Evolutionary conservation across 2,797 vertebrate genomes (phyloP).

Genomic region (Myioborus melanocephalus): DNA sequence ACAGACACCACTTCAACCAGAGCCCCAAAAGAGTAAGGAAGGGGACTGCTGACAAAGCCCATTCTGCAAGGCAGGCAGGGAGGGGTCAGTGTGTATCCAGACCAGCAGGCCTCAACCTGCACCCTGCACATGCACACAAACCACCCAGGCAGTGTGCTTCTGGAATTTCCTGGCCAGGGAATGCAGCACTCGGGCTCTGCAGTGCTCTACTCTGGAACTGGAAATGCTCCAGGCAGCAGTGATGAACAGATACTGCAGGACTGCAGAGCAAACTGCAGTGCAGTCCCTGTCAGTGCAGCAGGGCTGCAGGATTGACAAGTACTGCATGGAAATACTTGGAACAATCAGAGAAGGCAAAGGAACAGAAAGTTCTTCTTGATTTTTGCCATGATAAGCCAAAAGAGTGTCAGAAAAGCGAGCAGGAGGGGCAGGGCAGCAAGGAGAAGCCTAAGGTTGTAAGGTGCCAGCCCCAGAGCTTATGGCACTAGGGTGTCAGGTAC

Average conservation of each 20-base stretch:
- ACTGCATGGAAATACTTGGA: not conserved
- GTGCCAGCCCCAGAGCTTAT: not conserved
- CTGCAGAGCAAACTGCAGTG: not conserved
- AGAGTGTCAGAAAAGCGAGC: not conserved
- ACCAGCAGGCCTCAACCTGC: not conserved
- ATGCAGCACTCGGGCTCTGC: not conserved
- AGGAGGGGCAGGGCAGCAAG: not conserved
- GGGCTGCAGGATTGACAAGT: not conserved
- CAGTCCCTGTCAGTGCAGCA: not conserved
- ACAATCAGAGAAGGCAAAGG: not conserved
- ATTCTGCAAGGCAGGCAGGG: not conserved
- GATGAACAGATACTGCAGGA: not conserved
- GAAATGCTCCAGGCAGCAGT: not conserved
- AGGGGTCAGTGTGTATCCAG: accelerated
- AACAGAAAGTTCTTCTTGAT: not conserved
- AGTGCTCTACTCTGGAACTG: not conserved
- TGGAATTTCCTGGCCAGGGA: not conserved
- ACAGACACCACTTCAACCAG: not conserved
- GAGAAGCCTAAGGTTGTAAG: not conserved
- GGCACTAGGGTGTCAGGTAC: not conserved
- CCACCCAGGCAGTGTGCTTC: accelerated
- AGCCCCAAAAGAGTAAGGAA: not conserved
- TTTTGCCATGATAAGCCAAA: not conserved
- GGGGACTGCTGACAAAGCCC: not conserved
- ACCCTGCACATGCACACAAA: not conserved